Percentiles rank a stretch among this genome's conserved stretches.
Evolutionary conservation across 2,888 invertebrate genomes (phyloP).

Genomic region (Odontocolon sp.): DNA sequence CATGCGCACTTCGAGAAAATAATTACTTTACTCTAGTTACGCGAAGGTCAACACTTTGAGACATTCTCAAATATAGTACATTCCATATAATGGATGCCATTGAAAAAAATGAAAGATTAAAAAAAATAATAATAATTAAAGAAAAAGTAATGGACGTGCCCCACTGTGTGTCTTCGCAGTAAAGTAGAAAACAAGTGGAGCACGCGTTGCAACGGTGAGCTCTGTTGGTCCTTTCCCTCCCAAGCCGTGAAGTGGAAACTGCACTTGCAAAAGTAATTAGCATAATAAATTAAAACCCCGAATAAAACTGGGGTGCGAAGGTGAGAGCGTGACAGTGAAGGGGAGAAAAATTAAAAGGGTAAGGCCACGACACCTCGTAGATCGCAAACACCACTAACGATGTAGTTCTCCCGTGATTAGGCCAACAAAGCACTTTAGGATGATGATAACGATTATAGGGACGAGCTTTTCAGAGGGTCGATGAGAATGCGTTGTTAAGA

Average conservation of each 20-base stretch:
- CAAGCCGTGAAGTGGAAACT: conserved; percentile 51
- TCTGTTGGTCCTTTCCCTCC: conserved; percentile 48
- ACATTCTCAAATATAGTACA: too few relatives aligned
- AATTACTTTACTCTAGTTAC: too few relatives aligned
- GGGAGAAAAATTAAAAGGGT: conserved; percentile 9
- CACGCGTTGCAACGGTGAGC: conserved; percentile 5
- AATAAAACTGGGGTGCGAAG: conserved; percentile 63
- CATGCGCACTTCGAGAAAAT: too few relatives aligned
- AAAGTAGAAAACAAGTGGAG: conserved; percentile 23
- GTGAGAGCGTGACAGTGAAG: conserved; percentile 15
- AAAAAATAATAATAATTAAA: neutral
- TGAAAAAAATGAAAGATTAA: too few relatives aligned
- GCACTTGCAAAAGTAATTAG: conserved; percentile 71
- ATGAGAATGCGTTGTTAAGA: neutral
- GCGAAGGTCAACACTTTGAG: too few relatives aligned
- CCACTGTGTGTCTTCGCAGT: conserved; percentile 19
- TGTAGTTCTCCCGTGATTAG: conserved; percentile 61
- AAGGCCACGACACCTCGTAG: neutral
- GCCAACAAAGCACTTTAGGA: conserved; percentile 62
- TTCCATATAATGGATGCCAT: too few relatives aligned
- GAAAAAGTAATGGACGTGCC: conserved; percentile 19
- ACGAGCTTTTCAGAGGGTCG: neutral
- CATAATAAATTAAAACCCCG: conserved; percentile 73
- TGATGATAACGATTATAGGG: neutral
- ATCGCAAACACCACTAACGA: conserved; percentile 65